A percentile compares a stretch with the other conserved stretches of the same genome.
phyloP scores from a whole-genome alignment of 2,888 invertebrate genomes.

The Amphimallon solstitiale region DNA sequence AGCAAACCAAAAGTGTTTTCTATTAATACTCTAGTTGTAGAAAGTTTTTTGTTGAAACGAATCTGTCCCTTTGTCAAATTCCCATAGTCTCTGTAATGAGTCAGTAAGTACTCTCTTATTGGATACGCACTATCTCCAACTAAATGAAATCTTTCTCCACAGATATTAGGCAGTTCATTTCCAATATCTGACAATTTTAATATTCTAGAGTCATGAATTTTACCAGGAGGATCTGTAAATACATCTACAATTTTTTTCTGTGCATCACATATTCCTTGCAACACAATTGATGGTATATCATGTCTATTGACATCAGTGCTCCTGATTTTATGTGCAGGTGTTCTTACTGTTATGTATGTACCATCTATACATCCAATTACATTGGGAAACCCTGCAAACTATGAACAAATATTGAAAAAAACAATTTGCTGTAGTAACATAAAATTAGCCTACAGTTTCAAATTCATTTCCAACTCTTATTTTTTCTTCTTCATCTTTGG shows the following conservation, averaged over 20 bases:
- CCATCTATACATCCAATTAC: constrained; percentile 48
- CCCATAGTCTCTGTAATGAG: constrained; percentile 51
- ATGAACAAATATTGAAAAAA: constrained; percentile 1
- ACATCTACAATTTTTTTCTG: constrained; percentile 50
- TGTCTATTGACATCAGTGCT: no score
- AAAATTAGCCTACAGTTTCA: constrained; percentile 5
- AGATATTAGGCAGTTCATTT: constrained; percentile 41
- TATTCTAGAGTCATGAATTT: constrained; percentile 52
- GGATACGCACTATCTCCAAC: constrained; percentile 52
- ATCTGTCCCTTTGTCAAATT: constrained; percentile 47
- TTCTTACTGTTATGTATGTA: constrained; percentile 46
- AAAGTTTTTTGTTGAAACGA: constrained; percentile 50
- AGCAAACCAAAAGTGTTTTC: constrained; percentile 55
- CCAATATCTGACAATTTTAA: constrained; percentile 46
- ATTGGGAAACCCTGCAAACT: constrained; percentile 42
- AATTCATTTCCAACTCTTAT: neutral
- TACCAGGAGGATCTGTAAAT: constrained; percentile 51
- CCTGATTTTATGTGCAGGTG: no score
- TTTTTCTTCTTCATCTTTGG: constrained; percentile 4
- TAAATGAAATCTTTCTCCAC: constrained; percentile 46
- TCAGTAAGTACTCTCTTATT: constrained; percentile 46
- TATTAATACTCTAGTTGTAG: constrained; percentile 49
- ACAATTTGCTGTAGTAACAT: no score
- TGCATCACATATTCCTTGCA: constrained; percentile 53
- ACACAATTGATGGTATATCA: constrained; percentile 47